Conservation (phyloP, 2,113 vertebrate species). For the Actinemys pallida region DNA sequence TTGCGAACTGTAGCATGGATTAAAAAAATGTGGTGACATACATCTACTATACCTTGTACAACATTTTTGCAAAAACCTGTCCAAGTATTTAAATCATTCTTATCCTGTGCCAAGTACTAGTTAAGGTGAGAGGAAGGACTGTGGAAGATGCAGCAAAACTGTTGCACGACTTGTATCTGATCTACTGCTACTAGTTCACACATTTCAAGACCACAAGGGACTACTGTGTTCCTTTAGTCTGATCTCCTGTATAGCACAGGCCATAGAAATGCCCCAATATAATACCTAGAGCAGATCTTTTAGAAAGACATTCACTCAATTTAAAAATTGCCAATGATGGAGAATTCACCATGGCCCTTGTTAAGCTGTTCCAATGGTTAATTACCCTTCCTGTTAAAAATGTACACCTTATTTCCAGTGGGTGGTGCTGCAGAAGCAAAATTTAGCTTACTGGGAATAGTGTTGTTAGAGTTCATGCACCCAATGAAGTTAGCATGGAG, state of each 20-base stretch:
- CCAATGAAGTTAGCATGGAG: not conserved
- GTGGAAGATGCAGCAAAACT: not conserved
- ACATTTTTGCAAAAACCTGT: fast-evolving
- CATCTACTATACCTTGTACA: not conserved
- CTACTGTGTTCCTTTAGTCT: not conserved
- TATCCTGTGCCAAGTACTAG: not conserved
- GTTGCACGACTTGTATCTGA: not conserved
- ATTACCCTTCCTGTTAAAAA: not conserved
- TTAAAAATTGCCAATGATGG: not conserved
- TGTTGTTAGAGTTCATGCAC: not conserved
- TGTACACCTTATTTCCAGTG: not conserved
- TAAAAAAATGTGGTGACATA: fast-evolving
- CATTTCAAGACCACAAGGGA: not conserved
- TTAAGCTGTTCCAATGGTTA: not conserved
- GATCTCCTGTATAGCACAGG: not conserved
- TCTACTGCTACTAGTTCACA: not conserved
- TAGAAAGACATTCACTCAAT: not conserved
- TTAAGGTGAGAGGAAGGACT: not conserved
- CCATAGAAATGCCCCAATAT: not conserved
- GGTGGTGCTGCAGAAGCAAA: not conserved
- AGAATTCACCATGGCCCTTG: not conserved
- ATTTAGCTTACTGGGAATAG: not conserved
- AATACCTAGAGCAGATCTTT: not conserved
- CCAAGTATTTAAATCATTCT: not conserved
- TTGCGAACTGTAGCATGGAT: not conserved